A percentile compares a stretch with the other conserved stretches of the same genome.
Evolutionary conservation across 2,113 vertebrate genomes (phyloP).

Genomic region (Clarias gariepinus): DNA sequence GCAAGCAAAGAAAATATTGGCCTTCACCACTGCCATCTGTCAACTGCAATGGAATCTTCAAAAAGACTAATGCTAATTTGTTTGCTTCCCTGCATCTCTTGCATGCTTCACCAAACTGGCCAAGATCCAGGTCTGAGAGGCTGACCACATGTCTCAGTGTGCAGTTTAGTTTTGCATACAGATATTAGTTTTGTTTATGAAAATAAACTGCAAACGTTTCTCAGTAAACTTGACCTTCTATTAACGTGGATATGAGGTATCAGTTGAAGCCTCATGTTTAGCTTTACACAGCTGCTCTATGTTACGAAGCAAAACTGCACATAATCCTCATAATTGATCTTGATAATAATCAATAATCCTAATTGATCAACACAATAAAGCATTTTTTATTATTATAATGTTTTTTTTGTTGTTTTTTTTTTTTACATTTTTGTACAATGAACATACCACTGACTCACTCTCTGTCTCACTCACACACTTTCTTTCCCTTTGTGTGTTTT

Average conservation of each 20-base stretch:
- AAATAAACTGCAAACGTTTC: slow-evolving; percentile 41
- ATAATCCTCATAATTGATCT: background rate
- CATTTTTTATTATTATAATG: background rate
- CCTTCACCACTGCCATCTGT: slow-evolving; percentile 68
- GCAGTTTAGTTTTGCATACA: slow-evolving; percentile 45
- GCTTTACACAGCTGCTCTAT: slow-evolving; percentile 10
- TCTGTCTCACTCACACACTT: background rate
- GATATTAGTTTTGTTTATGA: slow-evolving; percentile 47
- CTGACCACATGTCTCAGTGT: slow-evolving; percentile 35
- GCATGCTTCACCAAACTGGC: slow-evolving; percentile 40
- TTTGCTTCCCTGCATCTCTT: slow-evolving; percentile 46
- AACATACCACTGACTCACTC: background rate
- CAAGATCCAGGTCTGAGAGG: slow-evolving; percentile 15
- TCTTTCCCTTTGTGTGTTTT: slow-evolving; percentile 4
- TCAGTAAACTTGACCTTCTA: slow-evolving; percentile 36
- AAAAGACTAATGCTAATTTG: slow-evolving; percentile 59
- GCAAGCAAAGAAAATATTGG: slow-evolving; percentile 74
- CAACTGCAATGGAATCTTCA: slow-evolving; percentile 60
- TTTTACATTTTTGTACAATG: background rate
- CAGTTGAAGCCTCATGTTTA: slow-evolving; percentile 12
- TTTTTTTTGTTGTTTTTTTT: background rate
- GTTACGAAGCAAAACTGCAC: background rate
- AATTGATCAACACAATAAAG: background rate
- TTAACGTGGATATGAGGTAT: slow-evolving; percentile 32
- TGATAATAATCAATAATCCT: background rate